These are phyloP conservation scores for Morpho helenor DNA, from an alignment of 2,888 invertebrate genomes.

Conservation along the genomic window DNA sequence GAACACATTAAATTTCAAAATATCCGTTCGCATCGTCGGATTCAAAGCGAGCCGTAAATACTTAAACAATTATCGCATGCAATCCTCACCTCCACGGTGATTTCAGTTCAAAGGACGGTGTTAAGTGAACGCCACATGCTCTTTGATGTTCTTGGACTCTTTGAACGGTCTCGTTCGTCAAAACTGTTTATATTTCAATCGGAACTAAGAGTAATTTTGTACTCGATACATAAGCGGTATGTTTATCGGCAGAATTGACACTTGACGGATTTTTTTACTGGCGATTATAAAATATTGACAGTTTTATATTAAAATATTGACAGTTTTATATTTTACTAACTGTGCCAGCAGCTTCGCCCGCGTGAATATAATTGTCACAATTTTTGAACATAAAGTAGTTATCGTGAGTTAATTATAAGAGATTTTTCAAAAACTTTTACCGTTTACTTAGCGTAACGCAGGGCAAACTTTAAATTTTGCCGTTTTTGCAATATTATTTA, in stretches of 20 bases:
- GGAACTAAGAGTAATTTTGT: slow-evolving; percentile 13
- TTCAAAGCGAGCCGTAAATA: slow-evolving; percentile 19
- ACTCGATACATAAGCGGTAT: slow-evolving; percentile 8
- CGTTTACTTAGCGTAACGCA: too few relatives aligned
- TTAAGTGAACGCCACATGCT: slow-evolving; percentile 29
- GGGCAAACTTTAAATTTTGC: too few relatives aligned
- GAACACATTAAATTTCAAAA: slow-evolving; percentile 14
- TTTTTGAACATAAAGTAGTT: too few relatives aligned
- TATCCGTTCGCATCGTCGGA: slow-evolving; percentile 16
- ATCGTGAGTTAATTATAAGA: too few relatives aligned
- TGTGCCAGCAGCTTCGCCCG: too few relatives aligned
- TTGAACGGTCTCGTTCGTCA: slow-evolving; percentile 18
- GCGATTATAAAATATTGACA: too few relatives aligned
- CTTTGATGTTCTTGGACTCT: slow-evolving; percentile 34
- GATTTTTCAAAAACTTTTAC: too few relatives aligned
- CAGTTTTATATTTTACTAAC: too few relatives aligned
- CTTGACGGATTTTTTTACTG: too few relatives aligned
- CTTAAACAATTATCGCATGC: slow-evolving; percentile 22
- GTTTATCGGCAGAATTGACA: not conserved
- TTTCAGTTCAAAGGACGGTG: slow-evolving; percentile 25
- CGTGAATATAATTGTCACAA: too few relatives aligned
- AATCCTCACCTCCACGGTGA: slow-evolving; percentile 12
- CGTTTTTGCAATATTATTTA: too few relatives aligned
- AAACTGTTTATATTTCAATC: slow-evolving; percentile 17
- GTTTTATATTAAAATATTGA: too few relatives aligned